Evolutionary conservation across 1,140 invertebrate species (phyloP), one percentile per base, ranked within the genome.

Genomic region (Centruroides sculpturatus): DNA sequence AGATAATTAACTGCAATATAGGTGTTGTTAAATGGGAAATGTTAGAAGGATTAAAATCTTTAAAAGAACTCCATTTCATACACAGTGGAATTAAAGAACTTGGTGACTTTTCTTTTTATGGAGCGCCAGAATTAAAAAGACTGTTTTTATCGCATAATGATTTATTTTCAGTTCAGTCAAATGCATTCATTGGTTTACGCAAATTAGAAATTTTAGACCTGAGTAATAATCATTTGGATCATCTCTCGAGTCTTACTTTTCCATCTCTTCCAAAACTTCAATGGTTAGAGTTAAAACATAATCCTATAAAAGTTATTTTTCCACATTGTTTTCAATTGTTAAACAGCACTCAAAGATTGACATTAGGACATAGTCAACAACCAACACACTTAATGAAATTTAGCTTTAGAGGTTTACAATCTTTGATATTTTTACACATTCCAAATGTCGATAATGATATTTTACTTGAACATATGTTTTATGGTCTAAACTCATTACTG

Each of bases 311-410:
- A 62, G 73, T 77, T 4, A 77, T 86, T 63, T 81, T 83, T 66
- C 78, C 82, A n/a, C 82, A 81, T 49, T 83, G 82, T 10, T 85
- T 85, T 67, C 82, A 83, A 73, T 80, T 84, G 3, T 80, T 85
- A 79, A 85, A 85, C 69, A 77, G 76, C 49, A 85, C 83, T 3
- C 71, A 75, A 59, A 72, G 74, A n/a, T 69, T 86, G 23, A 77
- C 78, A 65, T 67, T 86, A 48, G 83, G 83, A 5, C 61, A 67
- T 47, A 47, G 74, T 35, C 70, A 71, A 23, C 74, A 75, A 3
- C 72, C 76, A 36, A 63, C 85, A 10, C 75, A 79, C 59, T 62
- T 86, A 47, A 71, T 78, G 59, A 76, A 78, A 59, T 81, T 83
- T 66, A 80, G 82, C 3, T 83, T 86, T 66, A 66, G 78, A 47